Percentiles rank a stretch among this genome's conserved stretches.
Conservation (phyloP, 1,140 invertebrate species). For the Saccostrea cuccullata region DNA sequence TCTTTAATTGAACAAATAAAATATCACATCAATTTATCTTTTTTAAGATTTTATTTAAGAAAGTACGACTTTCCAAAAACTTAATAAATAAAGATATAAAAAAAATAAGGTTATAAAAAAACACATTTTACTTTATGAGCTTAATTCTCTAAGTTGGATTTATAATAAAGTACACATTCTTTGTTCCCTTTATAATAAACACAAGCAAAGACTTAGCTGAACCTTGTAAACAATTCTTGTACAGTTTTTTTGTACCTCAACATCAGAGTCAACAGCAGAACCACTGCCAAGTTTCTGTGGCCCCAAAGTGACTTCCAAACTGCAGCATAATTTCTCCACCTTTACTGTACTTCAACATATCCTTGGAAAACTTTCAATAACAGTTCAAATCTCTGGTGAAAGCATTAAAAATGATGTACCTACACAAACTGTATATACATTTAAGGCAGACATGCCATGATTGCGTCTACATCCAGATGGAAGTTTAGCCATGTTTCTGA, state of each 20-base stretch:
- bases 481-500: slow-evolving; percentile 71
- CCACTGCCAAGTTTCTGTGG: background rate
- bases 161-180: background rate
- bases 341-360: background rate
- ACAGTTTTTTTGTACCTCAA: too few relatives aligned
- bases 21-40: too few relatives aligned
- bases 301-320: too few relatives aligned
- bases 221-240: background rate
- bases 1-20: too few relatives aligned
- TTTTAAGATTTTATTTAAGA: too few relatives aligned
- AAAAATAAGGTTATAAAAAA: too few relatives aligned
- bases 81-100: too few relatives aligned
- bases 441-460: slow-evolving; percentile 61
- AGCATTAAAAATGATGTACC: background rate
- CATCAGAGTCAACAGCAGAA: background rate
- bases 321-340: background rate
- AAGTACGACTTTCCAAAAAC: too few relatives aligned
- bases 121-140: too few relatives aligned
- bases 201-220: background rate
- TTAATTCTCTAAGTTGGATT: too few relatives aligned
- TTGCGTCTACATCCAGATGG: slow-evolving; percentile 64
- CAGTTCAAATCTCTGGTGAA: background rate
- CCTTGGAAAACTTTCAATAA: background rate
- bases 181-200: background rate
- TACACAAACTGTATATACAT: background rate